Conservation (phyloP, 2,113 vertebrate genomes). For the Scytalopus superciliaris region DNA sequence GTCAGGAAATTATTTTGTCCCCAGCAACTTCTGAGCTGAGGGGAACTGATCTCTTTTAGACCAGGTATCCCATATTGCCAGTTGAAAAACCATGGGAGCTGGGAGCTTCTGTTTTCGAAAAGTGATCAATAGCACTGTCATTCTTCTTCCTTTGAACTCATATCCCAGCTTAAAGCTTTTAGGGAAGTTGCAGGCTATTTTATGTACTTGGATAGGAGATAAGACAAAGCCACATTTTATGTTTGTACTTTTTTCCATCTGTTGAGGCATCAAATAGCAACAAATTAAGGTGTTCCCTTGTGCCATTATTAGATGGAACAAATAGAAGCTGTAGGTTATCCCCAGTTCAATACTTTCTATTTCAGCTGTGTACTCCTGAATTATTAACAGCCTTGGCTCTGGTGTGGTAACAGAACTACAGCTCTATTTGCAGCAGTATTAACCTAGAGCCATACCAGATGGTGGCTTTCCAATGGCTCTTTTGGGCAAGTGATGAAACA, state of each 20-base stretch:
- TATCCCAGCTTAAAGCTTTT: background rate
- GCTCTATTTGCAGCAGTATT: background rate
- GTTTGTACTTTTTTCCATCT: accelerated
- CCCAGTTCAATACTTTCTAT: background rate
- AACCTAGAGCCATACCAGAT: background rate
- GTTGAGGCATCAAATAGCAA: background rate
- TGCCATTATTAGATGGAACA: background rate
- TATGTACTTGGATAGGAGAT: background rate
- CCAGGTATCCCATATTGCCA: accelerated
- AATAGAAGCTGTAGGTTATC: background rate
- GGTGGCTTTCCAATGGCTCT: background rate
- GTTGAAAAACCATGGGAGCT: background rate
- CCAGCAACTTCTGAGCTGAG: background rate
- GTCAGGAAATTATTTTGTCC: background rate
- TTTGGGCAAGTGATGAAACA: background rate
- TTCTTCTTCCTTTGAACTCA: background rate
- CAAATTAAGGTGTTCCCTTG: background rate
- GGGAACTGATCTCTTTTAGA: background rate
- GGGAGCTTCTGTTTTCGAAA: background rate
- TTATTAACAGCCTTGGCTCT: background rate
- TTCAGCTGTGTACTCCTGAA: background rate
- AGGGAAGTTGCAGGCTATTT: background rate
- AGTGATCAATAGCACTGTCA: background rate
- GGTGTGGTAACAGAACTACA: background rate
- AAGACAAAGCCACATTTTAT: background rate